Evolutionary conservation across 2,797 vertebrate genomes (phyloP).

Genomic region (Pygocentrus nattereri): DNA sequence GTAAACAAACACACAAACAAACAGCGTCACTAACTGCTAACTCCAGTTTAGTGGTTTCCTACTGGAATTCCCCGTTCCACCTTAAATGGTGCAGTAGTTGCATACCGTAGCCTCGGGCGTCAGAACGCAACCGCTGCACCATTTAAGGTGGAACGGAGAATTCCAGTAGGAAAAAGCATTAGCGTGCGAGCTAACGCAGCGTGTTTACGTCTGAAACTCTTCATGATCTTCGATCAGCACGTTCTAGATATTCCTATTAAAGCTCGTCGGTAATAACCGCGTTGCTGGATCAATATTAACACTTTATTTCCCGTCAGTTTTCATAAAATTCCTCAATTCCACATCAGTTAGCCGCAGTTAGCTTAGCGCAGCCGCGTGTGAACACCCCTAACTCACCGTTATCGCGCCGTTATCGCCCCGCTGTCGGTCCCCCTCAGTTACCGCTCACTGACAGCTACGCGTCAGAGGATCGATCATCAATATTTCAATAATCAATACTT

Average conservation of each 20-base stretch:
- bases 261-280: too few species aligned
- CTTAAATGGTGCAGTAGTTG: background rate
- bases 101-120: background rate
- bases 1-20: too few species aligned
- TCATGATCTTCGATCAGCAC: too few species aligned
- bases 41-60: too few species aligned
- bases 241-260: too few species aligned
- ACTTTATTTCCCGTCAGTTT: too few species aligned
- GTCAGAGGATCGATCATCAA: background rate
- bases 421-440: background rate
- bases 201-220: too few species aligned
- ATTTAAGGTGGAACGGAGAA: background rate
- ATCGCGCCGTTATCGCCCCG: background rate
- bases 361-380: background rate
- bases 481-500: background rate
- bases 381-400: background rate
- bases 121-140: background rate
- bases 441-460: background rate
- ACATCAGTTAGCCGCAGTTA: background rate
- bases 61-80: background rate
- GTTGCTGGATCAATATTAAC: rapidly evolving
- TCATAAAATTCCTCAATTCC: background rate
- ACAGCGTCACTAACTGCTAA: too few species aligned
- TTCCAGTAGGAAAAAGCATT: background rate
- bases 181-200: too few species aligned